These are phyloP conservation scores for Entelurus aequoreus DNA, from an alignment of 2,113 vertebrate genomes.

Conservation along the genomic window DNA sequence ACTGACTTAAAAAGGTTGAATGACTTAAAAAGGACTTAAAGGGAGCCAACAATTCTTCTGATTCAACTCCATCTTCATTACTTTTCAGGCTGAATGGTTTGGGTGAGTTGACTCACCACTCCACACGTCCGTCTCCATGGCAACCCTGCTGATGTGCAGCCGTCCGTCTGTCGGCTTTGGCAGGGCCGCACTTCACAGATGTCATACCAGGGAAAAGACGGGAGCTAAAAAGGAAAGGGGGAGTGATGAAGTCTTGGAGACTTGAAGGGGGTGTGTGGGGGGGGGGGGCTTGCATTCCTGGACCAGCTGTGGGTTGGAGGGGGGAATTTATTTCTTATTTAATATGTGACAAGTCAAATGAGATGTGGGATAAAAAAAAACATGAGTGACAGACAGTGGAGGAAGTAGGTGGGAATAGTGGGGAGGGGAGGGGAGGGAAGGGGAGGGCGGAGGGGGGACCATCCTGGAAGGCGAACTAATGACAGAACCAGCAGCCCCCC, in stretches of 20 bases:
- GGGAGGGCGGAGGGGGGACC: too few relatives aligned
- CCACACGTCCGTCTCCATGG: conserved; percentile 55
- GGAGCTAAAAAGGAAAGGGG: conserved; percentile 29
- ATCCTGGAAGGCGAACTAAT: conserved; percentile 55
- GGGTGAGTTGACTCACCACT: conserved; percentile 35
- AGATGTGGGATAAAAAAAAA: too few relatives aligned
- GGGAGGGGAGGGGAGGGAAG: conserved; percentile 11
- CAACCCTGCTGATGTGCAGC: conserved; percentile 62
- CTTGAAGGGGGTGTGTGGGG: conserved; percentile 41
- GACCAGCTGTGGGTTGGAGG: conserved; percentile 74
- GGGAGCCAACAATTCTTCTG: not conserved
- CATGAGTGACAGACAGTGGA: conserved; percentile 38
- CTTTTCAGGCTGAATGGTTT: conserved; percentile 10
- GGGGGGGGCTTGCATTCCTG: conserved; percentile 63
- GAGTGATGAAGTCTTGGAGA: conserved; percentile 59
- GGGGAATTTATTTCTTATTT: conserved; percentile 69
- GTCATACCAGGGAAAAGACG: conserved; percentile 31
- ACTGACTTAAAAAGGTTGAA: too few relatives aligned
- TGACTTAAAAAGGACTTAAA: too few relatives aligned
- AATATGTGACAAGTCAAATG: conserved; percentile 67
- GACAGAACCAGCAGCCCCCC: conserved; percentile 60
- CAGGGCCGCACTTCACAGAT: conserved; percentile 7
- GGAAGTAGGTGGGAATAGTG: conserved; percentile 42
- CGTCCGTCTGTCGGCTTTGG: conserved; percentile 68
- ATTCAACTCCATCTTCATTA: not conserved